Evolutionary conservation across 1,140 invertebrate genomes (phyloP), one percentile per base, ranked within the genome.

Genomic region (Zaprionus africanus): DNA sequence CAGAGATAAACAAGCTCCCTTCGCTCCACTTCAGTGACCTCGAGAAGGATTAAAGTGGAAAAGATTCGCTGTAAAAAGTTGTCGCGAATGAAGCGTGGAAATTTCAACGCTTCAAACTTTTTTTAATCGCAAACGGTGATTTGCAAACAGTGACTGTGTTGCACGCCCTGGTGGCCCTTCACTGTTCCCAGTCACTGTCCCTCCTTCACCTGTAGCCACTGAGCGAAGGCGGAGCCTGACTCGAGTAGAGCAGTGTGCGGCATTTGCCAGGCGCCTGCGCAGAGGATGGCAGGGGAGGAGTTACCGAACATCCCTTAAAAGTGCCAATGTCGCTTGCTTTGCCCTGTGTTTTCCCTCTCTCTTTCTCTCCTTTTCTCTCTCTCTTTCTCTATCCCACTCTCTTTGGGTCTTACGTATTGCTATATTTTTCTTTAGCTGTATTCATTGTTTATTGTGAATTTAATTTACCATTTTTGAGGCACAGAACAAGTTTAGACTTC

Each of bases 41-140:
- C 31, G 9, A 34, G 6, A 22, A 17, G 65, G 77, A 74, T 84
- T 81, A 78, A 43, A 28, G 24, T 12, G 15, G 2, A 17, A 31
- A 31, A 26, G 41, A 15, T 56, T 28, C 4, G 7, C 28, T 24
- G n/a, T 46, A 15, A 15, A 58, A 83, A 83, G 72, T 36, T 81
- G 73, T 84, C 5, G 7, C 26, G 9, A 41, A 19, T 43, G 6
- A 60, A 72, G 82, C 82, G 82, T 85, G 53, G 11, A 85, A 85
- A 85, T 85, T 85, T 85, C 82, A 56, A 85, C 82, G 82, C 56
- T 65, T 61, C 15, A 0, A 63, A 67, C 46, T n/a, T 61, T 68
- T 53, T 49, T 13, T 5, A 11, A 28, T 67, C 41, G 34, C 26
- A 11, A 36, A 17, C 51, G 5, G 36, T 38, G 53, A 81, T 73